Evolutionary conservation across 2,888 invertebrate species (phyloP), one percentile per base, ranked within the genome.

Genomic region (Halocaridina rubra): DNA sequence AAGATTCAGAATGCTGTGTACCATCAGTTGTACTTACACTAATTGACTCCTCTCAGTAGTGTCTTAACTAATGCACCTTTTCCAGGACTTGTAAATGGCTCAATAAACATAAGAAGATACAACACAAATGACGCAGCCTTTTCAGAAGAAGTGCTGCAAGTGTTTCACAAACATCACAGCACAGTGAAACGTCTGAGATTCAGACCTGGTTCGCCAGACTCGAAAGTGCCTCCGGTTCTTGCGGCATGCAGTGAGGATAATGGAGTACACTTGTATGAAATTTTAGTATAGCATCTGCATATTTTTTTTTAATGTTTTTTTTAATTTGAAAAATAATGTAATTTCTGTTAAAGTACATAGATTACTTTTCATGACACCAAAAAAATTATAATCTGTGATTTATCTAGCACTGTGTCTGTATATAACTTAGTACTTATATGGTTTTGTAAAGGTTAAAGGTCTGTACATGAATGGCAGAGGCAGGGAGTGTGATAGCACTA

Each of bases 201-300:
- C 57, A 81, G 46, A 46, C 75, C 76, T 8, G 22, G 32, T 3
- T 4, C 24, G 16, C n/a, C 32, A 33, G 27, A 24, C 13, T 27
- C n/a, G 24, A 3, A n/a, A 30, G n/a, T 22, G n/a, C 10, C 19
- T 57, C 13, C 27, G 13, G 30, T 57, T 30, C 57, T 81, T 46
- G 81, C 81, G 8, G 75, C 81, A 13, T 81, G 81, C 32, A 53
- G 71, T n/a, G 69, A 64, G 69, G 81, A 81, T 30, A 75, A 57
- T 22, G 59, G 76, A 81, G 81, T 81, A 8, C 75, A 76, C 0
- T 53, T 81, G 46, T 81, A 32, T 33, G 33, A 57, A 30, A 81
- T 81, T 10, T 53, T 53, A 13, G 16, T 53, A 19, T 53, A 19
- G 19, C n/a, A 53, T 7, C 4, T n/a, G n/a, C n/a, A n/a, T n/a